Evolutionary conservation across 2,797 vertebrate genomes (phyloP).

Genomic region (Stomatorhinus walkeri): DNA sequence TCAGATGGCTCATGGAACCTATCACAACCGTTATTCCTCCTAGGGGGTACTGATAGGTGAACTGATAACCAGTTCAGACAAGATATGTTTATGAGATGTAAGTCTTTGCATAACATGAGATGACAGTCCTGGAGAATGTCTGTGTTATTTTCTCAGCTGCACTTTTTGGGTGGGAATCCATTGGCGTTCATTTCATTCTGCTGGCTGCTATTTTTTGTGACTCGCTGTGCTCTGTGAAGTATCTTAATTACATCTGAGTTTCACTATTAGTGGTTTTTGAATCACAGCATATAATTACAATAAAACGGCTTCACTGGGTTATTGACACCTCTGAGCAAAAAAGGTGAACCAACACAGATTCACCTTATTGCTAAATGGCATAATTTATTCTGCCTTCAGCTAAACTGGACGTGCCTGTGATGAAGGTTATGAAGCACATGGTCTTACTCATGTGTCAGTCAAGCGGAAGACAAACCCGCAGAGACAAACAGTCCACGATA

Average conservation of each 20-base stretch:
- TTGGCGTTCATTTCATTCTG: neutral
- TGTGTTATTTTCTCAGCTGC: neutral
- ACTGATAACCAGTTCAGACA: neutral
- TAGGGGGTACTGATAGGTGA: neutral
- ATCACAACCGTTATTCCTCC: neutral
- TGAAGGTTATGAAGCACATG: neutral
- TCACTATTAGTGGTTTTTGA: neutral
- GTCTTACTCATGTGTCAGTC: neutral
- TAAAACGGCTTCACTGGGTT: neutral
- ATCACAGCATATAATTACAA: neutral
- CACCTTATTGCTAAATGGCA: neutral
- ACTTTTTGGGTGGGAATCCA: neutral
- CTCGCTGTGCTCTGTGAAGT: neutral
- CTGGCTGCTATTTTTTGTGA: neutral
- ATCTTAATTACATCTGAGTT: neutral
- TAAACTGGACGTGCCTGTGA: neutral
- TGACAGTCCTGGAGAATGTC: neutral
- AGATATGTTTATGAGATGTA: neutral
- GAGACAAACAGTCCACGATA: neutral
- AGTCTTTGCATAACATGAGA: neutral
- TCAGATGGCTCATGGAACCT: neutral
- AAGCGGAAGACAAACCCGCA: neutral
- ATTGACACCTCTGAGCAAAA: neutral
- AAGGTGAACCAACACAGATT: neutral
- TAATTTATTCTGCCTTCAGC: neutral